Conservation (phyloP, 1,140 invertebrate genomes). For the Diorhabda elongata region DNA sequence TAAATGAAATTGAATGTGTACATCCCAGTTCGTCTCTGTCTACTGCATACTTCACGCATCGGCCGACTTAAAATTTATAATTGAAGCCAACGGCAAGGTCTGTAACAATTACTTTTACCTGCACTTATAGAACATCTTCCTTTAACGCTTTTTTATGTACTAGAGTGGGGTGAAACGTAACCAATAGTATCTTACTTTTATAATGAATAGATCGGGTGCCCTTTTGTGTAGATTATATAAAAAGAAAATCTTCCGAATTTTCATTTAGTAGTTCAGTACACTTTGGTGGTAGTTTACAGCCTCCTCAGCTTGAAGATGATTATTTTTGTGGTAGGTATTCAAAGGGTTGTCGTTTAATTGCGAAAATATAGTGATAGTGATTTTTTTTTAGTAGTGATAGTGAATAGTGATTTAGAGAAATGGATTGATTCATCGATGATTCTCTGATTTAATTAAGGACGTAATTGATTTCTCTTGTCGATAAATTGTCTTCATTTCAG, state of each 20-base stretch:
- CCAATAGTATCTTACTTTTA: neutral
- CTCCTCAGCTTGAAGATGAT: neutral
- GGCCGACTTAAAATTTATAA: neutral
- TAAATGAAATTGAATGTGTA: no score
- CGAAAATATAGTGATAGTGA: neutral
- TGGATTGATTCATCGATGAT: neutral
- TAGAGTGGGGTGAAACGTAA: neutral
- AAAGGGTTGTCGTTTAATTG: neutral
- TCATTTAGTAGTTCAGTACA: conserved; percentile 1
- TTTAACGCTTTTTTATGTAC: neutral
- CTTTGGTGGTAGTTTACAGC: neutral
- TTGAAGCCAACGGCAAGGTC: neutral
- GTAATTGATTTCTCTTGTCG: no score
- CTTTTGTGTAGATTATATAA: neutral
- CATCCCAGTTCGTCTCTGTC: neutral
- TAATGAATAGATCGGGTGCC: neutral
- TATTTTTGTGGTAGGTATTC: conserved; percentile 2
- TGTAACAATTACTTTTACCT: conserved; percentile 1
- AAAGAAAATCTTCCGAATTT: neutral
- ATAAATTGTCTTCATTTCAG: no score
- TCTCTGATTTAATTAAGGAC: neutral
- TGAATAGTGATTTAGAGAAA: no score
- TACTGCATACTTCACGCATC: neutral
- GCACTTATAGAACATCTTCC: conserved; percentile 2
- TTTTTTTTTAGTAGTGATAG: no score